Evolutionary conservation across 1,140 invertebrate species (phyloP), one percentile per base, ranked within the genome.

Genomic region (Tetramorium parvispinum): DNA sequence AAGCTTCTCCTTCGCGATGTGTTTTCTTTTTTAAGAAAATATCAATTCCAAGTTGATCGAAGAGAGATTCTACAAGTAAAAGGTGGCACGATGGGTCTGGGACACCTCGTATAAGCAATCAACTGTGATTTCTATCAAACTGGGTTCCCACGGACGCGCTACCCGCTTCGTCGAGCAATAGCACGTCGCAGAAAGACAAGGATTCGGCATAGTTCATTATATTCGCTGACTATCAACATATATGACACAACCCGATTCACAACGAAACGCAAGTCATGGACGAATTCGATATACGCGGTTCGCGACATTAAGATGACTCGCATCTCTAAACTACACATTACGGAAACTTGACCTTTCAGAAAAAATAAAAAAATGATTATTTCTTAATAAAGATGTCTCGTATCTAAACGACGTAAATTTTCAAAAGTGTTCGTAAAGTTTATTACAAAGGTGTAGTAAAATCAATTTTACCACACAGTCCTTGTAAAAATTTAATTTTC

Each of bases 161-260:
- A n/a, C 53, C 40, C 51, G 32, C 32, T 21, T 57, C 71, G 53
- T 6, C 27, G 18, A 76, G 53, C 18, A 57, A 40, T 59, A 59
- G n/a, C 16, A 3, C n/a, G 70, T 53, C 70, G 18, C 21, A 59
- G 53, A 59, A 76, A 71, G 63, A n/a, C 32, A 51, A 32, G 32
- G n/a, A 76, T 76, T 76, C 53, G 53, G 32, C 53, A 59, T 59
- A 53, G 73, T 16, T 76, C 73, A 76, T 76, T 76, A 76, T 76
- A 59, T 76, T 43, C 21, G 73, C 73, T 76, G 73, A 76, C 73
- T 76, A 37, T 76, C 73, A 40, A 10, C 32, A 59, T 59, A 76
- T 76, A 76, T 59, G 73, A 76, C 53, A 76, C 37, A 16, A 71
- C 16, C 53, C 53, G 53, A 59, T 76, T 76, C 53, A 16, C 21